Conservation (phyloP, 1,140 invertebrate species). For the Nebria ingens region DNA sequence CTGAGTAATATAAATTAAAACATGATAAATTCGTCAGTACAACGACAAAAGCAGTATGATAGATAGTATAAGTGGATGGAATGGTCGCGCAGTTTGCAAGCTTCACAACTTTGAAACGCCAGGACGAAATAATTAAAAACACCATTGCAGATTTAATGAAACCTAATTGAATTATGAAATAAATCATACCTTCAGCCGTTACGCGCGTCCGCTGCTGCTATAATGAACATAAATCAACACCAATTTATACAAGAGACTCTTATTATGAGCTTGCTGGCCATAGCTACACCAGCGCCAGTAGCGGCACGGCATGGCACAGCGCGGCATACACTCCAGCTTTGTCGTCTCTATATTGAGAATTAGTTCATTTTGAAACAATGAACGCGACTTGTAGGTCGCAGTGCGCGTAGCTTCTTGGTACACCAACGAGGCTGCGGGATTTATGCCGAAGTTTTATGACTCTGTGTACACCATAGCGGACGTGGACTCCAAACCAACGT, state of each 20-base stretch:
- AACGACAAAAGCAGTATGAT: too few species aligned
- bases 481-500: too few species aligned
- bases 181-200: conserved; percentile 3
- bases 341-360: not conserved
- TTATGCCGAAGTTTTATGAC: conserved; percentile 2
- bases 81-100: not conserved
- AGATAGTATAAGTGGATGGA: too few species aligned
- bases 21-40: not conserved
- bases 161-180: conserved; percentile 7
- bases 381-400: not conserved
- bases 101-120: not conserved
- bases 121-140: conserved; percentile 8
- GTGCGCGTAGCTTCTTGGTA: not conserved
- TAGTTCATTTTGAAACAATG: not conserved
- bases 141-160: conserved; percentile 8
- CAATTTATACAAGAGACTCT: conserved; percentile 4
- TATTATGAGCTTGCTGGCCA: not conserved
- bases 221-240: conserved; percentile 9
- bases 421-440: not conserved
- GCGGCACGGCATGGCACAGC: not conserved
- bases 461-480: not conserved
- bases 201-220: not conserved
- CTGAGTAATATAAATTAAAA: not conserved
- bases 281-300: not conserved
- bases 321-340: not conserved